Percentiles rank a stretch among this genome's conserved stretches.
Conservation (phyloP, 2,113 vertebrate species). For the Larimichthys polyactis region DNA sequence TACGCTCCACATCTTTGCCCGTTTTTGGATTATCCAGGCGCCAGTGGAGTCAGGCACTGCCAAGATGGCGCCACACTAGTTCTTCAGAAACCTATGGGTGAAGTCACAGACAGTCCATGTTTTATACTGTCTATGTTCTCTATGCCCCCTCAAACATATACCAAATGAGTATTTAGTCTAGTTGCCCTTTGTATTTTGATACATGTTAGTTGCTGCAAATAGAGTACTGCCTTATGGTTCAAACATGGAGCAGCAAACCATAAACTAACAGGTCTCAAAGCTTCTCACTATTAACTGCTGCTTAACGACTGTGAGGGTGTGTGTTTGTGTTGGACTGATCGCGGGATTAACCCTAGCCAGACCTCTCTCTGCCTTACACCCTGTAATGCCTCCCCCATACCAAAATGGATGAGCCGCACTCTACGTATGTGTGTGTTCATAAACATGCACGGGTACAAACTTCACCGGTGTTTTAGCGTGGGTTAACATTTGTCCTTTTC, state of each 20-base stretch:
- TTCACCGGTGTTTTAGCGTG: constrained; percentile 8
- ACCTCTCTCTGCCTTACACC: constrained; percentile 51
- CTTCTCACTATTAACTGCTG: constrained; percentile 56
- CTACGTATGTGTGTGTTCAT: background rate
- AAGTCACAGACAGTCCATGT: too few relatives aligned
- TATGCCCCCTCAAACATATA: background rate
- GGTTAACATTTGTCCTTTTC: background rate
- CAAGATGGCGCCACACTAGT: too few relatives aligned
- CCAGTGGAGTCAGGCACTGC: too few relatives aligned
- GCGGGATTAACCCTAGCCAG: constrained; percentile 68
- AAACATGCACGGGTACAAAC: background rate
- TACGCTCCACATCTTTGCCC: too few relatives aligned
- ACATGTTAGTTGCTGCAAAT: background rate
- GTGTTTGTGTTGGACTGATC: constrained; percentile 52
- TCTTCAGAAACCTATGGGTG: too few relatives aligned
- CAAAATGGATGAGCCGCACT: constrained; percentile 39
- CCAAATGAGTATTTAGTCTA: background rate
- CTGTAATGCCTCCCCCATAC: background rate
- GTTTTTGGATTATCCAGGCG: background rate
- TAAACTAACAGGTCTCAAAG: constrained; percentile 8
- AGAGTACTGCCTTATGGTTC: background rate
- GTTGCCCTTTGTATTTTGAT: background rate
- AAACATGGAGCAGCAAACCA: constrained; percentile 7
- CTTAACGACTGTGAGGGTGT: constrained; percentile 34
- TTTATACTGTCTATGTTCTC: too few relatives aligned